Evolutionary conservation across 2,888 invertebrate species (phyloP), one percentile per base, ranked within the genome.

Genomic region (Lottia gigantea): DNA sequence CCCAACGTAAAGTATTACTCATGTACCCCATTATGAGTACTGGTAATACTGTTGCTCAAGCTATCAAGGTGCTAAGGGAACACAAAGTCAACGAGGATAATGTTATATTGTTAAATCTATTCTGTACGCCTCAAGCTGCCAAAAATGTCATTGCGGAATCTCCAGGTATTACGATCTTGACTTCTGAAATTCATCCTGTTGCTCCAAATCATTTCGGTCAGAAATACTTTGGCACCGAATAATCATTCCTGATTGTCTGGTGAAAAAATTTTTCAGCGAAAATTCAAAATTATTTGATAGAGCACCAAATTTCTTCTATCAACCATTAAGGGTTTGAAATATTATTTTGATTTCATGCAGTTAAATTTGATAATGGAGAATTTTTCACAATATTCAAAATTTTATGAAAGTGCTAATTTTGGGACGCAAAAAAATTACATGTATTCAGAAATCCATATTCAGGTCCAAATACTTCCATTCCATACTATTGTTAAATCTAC

Each of bases 1-100:
- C 94, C 0, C 91, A 93, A 68, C 91, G 98, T 80, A 92, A 92
- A 87, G 96, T 98, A 3, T 91, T 99, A 63, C 91, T 99, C 3
- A 97, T 99, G 95, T 99, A 99, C 90, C 98, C 98, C 14, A 98
- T 98, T 71, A 97, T 99, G 96, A 96, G 97, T 91, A 97, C 97
- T 0, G 98, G 99, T 1, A 98, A 97, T 87, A 98, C 98, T 64
- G 97, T 98, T 6, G 93, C 93, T 70, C 92, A 95, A 92, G 97
- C 98, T 0, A 95, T 98, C 0, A 94, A 95, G 84, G 96, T 98
- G 0, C 90, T 99, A 49, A 95, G 95, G 76, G 97, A 98, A 82
- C 97, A 98, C 85, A 94, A 95, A 16, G 98, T 98, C 0, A 92
- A 93, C 74, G 97, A 98, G 89, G 95, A 95, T 75, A 95, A 96